Base-by-base conservation (phyloP, 1,140 invertebrate genomes). In the Brachionus angularis region DNA sequence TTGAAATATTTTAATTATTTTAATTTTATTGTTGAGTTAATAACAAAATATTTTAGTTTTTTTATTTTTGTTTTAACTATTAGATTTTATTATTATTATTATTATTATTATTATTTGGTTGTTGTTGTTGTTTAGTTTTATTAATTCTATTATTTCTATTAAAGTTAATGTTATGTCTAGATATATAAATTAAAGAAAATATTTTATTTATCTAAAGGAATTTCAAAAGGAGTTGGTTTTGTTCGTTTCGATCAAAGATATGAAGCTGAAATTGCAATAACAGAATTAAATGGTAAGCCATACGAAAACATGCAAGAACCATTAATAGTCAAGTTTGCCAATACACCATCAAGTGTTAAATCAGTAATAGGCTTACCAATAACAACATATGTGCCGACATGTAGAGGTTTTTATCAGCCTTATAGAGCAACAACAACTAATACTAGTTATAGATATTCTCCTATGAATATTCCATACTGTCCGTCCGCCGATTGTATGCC, bases 281-380 rank as follows among this genome's bases (percentile, higher is more conserved):
- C 96, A 80, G 92, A 97, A 83, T 84, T 98, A 75, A 96, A 98
- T 81, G 95, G 96, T 72, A 93, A 91, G 74, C 91, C 95, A 49
- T 84, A 95, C 90, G 55, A 94, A 91, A 82, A 76, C 36, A 91
- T 91, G 53, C 89, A 90, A 71, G 95, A 98, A 82, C 92, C 93
- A 39, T 96, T 99, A 76, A 96, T 93, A 36, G 96, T 99, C 73
- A 98, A 99, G 84, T 98, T 99, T 83, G 96, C 96, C 73, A 98
- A 98, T 83, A 97, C 80, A 50, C 84, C 81, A 5, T 82, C 77
- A 69, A 73, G 47, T n/a, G 47, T 58, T 27, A 70, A 70, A 50
- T 70, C 67, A 21, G 46, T 70, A 5, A 70, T 70, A 25, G 67
- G 67, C 18, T 34, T 52, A n/a, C 67, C 67, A 52, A 5, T 70